Evolutionary conservation across 2,113 vertebrate species (phyloP), one percentile per base, ranked within the genome.

Genomic region (Rhinoderma darwinii): DNA sequence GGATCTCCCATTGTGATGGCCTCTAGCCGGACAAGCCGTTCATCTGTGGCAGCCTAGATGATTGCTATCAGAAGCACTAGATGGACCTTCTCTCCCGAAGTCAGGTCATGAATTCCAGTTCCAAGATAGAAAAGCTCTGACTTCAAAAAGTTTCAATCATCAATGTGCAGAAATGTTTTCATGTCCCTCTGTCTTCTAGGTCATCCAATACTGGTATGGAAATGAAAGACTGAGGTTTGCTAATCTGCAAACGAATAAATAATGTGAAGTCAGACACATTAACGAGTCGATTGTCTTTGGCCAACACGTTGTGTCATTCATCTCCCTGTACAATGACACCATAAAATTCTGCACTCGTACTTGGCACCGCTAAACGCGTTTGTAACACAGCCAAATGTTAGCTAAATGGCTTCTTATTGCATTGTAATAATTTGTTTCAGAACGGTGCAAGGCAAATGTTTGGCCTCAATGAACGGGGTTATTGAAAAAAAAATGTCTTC

Each of bases 331-430:
- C 79, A 63, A 66, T 78, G 76, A 54, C 76, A 35, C 76, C 30
- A 78, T 78, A 54, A 78, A 51, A 78, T 66, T 63, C 56, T 66
- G 79, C 27, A 11, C 78, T 59, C 78, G 78, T 59, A 61, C 79
- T 82, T 63, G 79, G 79, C 79, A 66, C 79, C 59, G n/a, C 37
- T 37, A 12, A 25, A 11, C 9, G n/a, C 14, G 4, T 27, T 82
- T 82, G 79, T 82, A 82, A 43, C n/a, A 0, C 25, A n/a, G 79
- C 79, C 79, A 82, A 82, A 44, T 17, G 37, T 37, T 43, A 44
- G 56, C 35, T 82, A 82, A 82, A 82, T 82, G 56, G 79, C 79
- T 82, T 63, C 79, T 82, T 43, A 66, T 63, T 82, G 79, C 79
- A 63, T 82, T 82, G 79, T 82, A 44, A 82, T 82, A 27, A 63